Percentiles rank a stretch among this genome's conserved stretches.
Evolutionary conservation across 2,888 invertebrate genomes (phyloP).

Genomic region (Euphydryas editha): DNA sequence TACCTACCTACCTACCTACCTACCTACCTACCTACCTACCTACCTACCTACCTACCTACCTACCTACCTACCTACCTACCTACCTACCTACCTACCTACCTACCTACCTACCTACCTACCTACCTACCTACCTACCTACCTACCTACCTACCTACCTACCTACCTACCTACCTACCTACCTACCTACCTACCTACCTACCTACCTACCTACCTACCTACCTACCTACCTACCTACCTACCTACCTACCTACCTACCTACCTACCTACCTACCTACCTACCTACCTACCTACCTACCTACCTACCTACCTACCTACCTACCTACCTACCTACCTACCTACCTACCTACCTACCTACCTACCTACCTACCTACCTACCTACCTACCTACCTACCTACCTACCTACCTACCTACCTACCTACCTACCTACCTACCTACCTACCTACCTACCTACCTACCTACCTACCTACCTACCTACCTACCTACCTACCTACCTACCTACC

Average conservation of each 20-base stretch:
- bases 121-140: conserved; percentile 1
- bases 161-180: conserved; percentile 1
- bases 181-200: conserved; percentile 1
- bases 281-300: neutral
- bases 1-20: conserved; percentile 1
- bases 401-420: neutral
- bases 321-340: neutral
- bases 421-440: neutral
- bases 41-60: conserved; percentile 1
- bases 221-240: neutral
- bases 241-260: neutral
- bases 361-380: neutral
- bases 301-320: neutral
- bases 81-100: conserved; percentile 1
- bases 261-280: neutral
- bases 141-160: conserved; percentile 1
- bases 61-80: conserved; percentile 1
- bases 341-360: neutral
- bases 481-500: neutral
- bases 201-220: neutral
- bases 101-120: conserved; percentile 1
- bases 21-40: conserved; percentile 1
- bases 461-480: neutral
- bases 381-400: neutral
- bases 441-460: neutral